Evolutionary conservation across 1,140 invertebrate genomes (phyloP).

Genomic region (Drosophila ficusphila): DNA sequence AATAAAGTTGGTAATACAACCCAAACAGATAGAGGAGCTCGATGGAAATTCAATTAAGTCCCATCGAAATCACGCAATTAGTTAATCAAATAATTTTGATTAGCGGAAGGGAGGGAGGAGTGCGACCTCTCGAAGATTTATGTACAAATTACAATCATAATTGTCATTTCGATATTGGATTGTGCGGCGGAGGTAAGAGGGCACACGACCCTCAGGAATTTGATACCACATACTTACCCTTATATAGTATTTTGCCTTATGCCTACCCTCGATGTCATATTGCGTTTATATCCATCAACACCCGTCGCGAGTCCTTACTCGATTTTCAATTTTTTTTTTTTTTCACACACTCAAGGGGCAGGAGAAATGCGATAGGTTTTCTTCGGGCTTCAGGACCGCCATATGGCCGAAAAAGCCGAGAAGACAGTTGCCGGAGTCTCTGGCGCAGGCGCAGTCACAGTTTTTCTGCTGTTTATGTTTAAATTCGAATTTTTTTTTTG

Average conservation of each 20-base stretch:
- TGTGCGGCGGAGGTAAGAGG: constrained; percentile 17
- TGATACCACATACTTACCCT: constrained; percentile 26
- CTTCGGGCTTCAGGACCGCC: constrained; percentile 35
- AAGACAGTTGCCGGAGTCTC: constrained; percentile 61
- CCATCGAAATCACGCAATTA: constrained; percentile 83
- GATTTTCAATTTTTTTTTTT: constrained; percentile 22
- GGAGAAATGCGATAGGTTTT: constrained; percentile 77
- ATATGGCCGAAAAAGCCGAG: constrained; percentile 43
- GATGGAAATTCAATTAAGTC: constrained; percentile 80
- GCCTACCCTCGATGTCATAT: constrained; percentile 73
- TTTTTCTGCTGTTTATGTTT: constrained; percentile 9
- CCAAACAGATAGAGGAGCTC: constrained; percentile 19
- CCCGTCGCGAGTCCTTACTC: constrained; percentile 25
- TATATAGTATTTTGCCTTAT: constrained; percentile 30
- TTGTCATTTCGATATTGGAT: constrained; percentile 62
- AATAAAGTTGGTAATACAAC: constrained; percentile 47
- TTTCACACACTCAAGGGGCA: constrained; percentile 67
- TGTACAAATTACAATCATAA: constrained; percentile 76
- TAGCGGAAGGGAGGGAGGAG: not conserved
- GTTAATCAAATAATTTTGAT: constrained; percentile 83
- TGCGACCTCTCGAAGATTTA: constrained; percentile 53
- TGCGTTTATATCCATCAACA: constrained; percentile 77
- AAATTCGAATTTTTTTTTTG: constrained; percentile 30
- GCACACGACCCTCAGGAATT: constrained; percentile 59
- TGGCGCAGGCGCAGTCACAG: constrained; percentile 55